Conservation (phyloP, 2,113 vertebrate genomes). For the Neodontobutis hainanensis region DNA sequence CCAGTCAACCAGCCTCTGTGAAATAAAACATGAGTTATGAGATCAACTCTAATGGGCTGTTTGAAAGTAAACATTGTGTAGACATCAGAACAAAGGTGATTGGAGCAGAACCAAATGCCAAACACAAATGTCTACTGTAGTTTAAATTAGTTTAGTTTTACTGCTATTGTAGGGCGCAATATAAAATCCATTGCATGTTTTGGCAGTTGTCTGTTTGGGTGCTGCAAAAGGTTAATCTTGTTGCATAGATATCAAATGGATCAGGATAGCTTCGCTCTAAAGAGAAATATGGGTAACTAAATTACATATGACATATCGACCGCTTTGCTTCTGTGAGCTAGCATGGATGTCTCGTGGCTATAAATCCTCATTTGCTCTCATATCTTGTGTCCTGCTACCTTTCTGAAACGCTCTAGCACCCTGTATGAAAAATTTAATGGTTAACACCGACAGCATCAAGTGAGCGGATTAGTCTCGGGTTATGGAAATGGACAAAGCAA, state of each 20-base stretch:
- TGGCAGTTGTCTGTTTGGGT: slow-evolving; percentile 47
- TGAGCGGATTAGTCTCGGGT: not conserved
- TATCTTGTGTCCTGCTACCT: not conserved
- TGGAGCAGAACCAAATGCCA: not conserved
- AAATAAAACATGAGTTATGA: not conserved
- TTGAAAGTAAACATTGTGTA: not conserved
- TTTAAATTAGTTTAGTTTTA: slow-evolving; percentile 2
- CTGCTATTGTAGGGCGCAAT: not conserved
- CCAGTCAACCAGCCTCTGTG: slow-evolving; percentile 11
- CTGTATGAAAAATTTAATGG: not conserved
- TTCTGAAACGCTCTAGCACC: not conserved
- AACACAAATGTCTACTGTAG: not conserved
- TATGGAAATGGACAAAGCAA: too few relatives aligned
- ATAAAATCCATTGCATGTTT: slow-evolving; percentile 10
- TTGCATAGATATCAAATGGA: slow-evolving; percentile 48
- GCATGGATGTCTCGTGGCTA: not conserved
- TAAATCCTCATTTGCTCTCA: not conserved
- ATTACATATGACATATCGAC: slow-evolving; percentile 41
- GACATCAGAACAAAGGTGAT: not conserved
- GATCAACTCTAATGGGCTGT: not conserved
- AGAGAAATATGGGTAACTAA: slow-evolving; percentile 38
- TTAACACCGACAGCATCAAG: not conserved
- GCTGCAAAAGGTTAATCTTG: slow-evolving; percentile 57
- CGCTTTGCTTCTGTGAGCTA: slow-evolving; percentile 11
- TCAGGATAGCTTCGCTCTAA: slow-evolving; percentile 21